Conservation (phyloP, 2,113 vertebrate genomes). For the Cottus gobio region DNA sequence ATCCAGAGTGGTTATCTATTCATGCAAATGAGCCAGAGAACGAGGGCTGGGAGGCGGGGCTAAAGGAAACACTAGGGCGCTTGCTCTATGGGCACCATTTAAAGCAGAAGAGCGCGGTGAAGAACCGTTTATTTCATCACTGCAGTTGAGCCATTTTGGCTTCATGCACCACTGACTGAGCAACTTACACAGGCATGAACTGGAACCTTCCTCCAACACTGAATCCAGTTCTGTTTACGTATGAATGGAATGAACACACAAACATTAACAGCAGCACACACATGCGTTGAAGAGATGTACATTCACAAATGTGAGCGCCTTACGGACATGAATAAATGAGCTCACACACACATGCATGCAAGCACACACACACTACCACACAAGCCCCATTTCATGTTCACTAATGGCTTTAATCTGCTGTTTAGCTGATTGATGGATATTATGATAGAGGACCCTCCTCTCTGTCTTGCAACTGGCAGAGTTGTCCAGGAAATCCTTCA, state of each 20-base stretch:
- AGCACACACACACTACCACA: background rate
- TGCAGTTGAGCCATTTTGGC: background rate
- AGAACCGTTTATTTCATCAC: background rate
- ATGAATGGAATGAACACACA: background rate
- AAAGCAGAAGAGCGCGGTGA: background rate
- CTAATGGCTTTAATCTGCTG: constrained; percentile 2
- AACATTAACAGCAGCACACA: background rate
- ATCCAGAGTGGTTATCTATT: no score
- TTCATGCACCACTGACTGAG: background rate
- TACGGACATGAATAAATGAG: background rate
- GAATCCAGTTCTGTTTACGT: background rate
- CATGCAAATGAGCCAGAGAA: no score
- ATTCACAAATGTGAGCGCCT: background rate
- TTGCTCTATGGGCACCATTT: background rate
- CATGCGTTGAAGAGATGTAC: no score
- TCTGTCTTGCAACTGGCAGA: constrained; percentile 18
- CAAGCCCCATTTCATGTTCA: background rate
- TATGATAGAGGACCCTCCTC: constrained; percentile 19
- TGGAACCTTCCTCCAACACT: background rate
- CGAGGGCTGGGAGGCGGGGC: no score
- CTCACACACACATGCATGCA: background rate
- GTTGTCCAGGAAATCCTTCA: constrained; percentile 33
- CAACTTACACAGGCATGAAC: background rate
- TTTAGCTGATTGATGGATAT: constrained; percentile 38
- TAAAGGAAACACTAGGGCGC: background rate